A percentile compares a stretch with the other conserved stretches of the same genome.
These are phyloP conservation scores for Micrastur ruficollis DNA, from an alignment of 2,797 vertebrate species.

Conservation along the genomic window DNA sequence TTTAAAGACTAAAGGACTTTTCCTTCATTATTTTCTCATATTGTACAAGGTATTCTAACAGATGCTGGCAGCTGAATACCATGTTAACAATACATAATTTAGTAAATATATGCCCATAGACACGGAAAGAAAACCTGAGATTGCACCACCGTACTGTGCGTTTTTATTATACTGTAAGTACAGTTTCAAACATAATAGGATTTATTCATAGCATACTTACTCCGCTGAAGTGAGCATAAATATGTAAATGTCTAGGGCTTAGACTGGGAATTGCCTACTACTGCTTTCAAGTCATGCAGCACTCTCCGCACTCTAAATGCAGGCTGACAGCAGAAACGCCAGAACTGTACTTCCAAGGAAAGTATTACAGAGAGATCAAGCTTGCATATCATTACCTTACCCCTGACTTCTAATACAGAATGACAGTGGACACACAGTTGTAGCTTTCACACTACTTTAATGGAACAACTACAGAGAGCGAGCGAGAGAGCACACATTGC, in stretches of 20 bases:
- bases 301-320: not conserved
- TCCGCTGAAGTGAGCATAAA: not conserved
- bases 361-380: conserved; percentile 39
- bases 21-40: not conserved
- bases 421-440: conserved; percentile 46
- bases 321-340: conserved; percentile 19
- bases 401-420: conserved; percentile 27
- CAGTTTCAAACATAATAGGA: conserved; percentile 42
- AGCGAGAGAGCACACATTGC: not conserved
- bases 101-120: not conserved
- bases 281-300: conserved; percentile 51
- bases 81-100: conserved; percentile 11
- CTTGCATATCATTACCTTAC: conserved; percentile 18
- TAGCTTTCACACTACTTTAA: conserved; percentile 34
- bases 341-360: conserved; percentile 24
- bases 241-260: conserved; percentile 42
- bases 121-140: not conserved
- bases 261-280: conserved; percentile 14
- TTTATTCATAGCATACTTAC: conserved; percentile 56
- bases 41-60: not conserved
- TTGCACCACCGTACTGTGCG: not conserved
- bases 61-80: not conserved
- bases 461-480: not conserved
- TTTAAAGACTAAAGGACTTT: not conserved
- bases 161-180: conserved; percentile 36